A percentile compares a stretch with the other conserved stretches of the same genome.
These are phyloP conservation scores for Mustela lutreola DNA, from an alignment of 2,113 vertebrate species.

Conservation along the genomic window DNA sequence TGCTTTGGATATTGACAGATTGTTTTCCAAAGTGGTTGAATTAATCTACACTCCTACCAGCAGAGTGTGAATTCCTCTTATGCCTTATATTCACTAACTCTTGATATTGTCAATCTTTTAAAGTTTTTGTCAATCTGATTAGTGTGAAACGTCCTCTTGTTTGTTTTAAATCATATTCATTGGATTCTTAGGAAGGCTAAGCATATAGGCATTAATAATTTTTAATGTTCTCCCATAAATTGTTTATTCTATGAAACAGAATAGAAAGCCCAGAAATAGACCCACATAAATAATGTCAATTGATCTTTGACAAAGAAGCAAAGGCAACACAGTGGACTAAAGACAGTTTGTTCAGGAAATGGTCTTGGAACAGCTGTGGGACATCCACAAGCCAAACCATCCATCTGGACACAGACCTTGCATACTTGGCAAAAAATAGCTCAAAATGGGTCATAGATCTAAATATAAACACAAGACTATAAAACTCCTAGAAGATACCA, in stretches of 20 bases:
- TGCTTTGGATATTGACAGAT: conserved; percentile 62
- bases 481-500: neutral
- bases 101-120: neutral
- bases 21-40: conserved; percentile 51
- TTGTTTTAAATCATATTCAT: neutral
- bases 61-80: neutral
- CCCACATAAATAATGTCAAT: neutral
- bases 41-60: neutral
- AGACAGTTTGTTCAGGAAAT: neutral
- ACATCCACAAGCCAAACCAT: neutral
- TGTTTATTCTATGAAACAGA: neutral
- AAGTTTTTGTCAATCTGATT: neutral
- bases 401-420: neutral
- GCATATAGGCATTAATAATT: neutral
- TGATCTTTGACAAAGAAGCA: neutral
- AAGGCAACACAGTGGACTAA: neutral
- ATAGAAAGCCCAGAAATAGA: neutral
- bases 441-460: neutral
- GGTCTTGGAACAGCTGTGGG: neutral
- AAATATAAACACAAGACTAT: neutral
- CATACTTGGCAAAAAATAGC: neutral
- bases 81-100: neutral
- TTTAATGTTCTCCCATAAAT: neutral
- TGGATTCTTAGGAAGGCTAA: neutral
- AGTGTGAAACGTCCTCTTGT: neutral